These are phyloP conservation scores for Polydrusus pterygomalis DNA, from an alignment of 2,888 invertebrate genomes.

Conservation along the genomic window DNA sequence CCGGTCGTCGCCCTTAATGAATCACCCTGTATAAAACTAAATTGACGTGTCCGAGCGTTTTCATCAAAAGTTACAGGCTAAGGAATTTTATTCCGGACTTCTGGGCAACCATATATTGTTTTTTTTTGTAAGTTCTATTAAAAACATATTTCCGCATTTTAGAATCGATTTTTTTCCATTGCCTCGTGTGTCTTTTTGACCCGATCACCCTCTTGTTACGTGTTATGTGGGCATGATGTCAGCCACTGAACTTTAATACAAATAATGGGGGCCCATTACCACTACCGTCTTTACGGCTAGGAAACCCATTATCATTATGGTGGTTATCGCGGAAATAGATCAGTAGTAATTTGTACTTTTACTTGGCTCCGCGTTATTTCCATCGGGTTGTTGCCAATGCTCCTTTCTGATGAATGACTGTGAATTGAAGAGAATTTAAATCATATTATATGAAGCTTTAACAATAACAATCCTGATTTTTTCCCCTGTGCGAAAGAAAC, in stretches of 20 bases:
- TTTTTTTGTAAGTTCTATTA: too few species aligned
- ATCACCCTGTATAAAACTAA: too few species aligned
- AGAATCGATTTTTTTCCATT: neutral
- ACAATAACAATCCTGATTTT: too few species aligned
- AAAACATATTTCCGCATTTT: too few species aligned
- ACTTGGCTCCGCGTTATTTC: neutral
- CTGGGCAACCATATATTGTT: too few species aligned
- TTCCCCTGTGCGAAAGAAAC: too few species aligned
- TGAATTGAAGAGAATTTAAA: neutral
- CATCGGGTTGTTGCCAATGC: neutral
- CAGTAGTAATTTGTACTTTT: slow-evolving; percentile 25
- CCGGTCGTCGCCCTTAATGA: too few species aligned
- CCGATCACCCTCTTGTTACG: slow-evolving; percentile 19
- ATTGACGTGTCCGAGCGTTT: too few species aligned
- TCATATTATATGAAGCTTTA: too few species aligned
- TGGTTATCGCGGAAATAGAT: slow-evolving; percentile 27
- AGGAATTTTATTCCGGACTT: too few species aligned
- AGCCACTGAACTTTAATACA: slow-evolving; percentile 40
- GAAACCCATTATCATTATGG: slow-evolving; percentile 34
- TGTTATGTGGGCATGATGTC: slow-evolving; percentile 23
- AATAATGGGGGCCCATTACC: slow-evolving; percentile 43
- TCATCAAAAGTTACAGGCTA: too few species aligned
- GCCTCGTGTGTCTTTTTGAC: neutral
- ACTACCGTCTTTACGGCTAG: slow-evolving; percentile 34
- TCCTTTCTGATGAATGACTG: neutral